These are phyloP conservation scores for Chionis minor DNA, from an alignment of 2,113 vertebrate genomes.

Conservation along the genomic window DNA sequence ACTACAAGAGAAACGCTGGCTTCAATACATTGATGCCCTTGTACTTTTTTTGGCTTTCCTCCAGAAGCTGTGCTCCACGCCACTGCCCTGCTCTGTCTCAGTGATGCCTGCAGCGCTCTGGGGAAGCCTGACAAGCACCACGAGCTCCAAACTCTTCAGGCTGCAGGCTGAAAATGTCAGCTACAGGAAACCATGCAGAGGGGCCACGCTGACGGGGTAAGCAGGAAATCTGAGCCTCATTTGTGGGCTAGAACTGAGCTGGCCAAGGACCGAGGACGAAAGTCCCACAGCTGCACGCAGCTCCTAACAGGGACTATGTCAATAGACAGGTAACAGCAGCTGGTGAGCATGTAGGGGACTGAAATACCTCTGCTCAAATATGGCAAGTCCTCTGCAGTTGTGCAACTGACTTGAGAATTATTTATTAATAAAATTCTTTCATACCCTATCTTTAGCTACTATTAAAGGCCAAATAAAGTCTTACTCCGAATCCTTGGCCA, in stretches of 20 bases:
- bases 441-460: conserved; percentile 24
- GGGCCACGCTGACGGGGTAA: conserved; percentile 20
- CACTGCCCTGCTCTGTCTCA: neutral
- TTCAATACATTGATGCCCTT: neutral
- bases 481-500: neutral
- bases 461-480: conserved; percentile 3
- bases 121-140: neutral
- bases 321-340: conserved; percentile 28
- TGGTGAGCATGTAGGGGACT: neutral
- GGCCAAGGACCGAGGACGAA: neutral
- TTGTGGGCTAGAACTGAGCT: neutral
- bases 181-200: conserved; percentile 48
- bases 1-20: neutral
- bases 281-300: conserved; percentile 19
- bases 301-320: neutral
- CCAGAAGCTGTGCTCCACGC: neutral
- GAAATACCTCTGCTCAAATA: neutral
- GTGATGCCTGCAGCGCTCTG: rapidly evolving
- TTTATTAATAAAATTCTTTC: neutral
- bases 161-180: neutral
- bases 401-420: neutral
- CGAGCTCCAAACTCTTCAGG: neutral
- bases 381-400: neutral
- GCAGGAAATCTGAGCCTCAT: conserved; percentile 44
- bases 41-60: neutral